Base-by-base conservation (phyloP, 2,113 vertebrate genomes). In the Gasterosteus aculeatus region DNA sequence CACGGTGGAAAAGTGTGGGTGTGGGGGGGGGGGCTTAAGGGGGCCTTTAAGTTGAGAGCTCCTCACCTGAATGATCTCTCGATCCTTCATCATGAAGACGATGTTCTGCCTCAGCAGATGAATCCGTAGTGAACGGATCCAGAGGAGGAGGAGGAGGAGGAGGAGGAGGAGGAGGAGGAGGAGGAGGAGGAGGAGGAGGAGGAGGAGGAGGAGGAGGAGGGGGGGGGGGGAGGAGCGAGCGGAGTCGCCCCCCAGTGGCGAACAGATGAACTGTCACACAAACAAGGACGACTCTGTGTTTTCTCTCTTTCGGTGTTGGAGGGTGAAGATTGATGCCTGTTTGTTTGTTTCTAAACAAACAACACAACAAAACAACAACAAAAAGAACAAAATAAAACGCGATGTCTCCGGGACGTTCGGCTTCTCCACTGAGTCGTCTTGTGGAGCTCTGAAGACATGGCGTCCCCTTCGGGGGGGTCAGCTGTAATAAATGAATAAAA, bases 161-260 rank as follows among this genome's bases (percentile, higher is more conserved):
- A 31, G 39, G 7, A 76, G 61, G 29, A 67, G 78, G 33, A 71
- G 19, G 69, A 59, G 18, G 41, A 71, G 47, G 9, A 31, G 39
- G 7, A 76, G 61, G 29, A 67, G 78, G 33, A 71, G 19, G 6
- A 14, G 8, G n/a, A n/a, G n/a, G n/a, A n/a, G n/a, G n/a, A n/a
- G n/a, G n/a, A n/a, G n/a, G n/a, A n/a, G n/a, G 47, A 19, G 7
- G 53, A 70, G 29, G 14, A 56, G 10, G 60, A 49, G 61, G 69
- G 64, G 53, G 6, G 14, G 8, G 10, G 60, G 44, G 66, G 69
- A 67, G 47, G 6, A 14, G 8, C 59, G 67, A 82, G 57, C 69
- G 39, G 18, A 85, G 73, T 84, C 66, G 76, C 89, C 91, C 46
- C 80, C 85, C 84, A 82, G 88, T 88, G 90, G 82, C 62, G 12